These are phyloP conservation scores for Mirza zaza DNA, from an alignment of 2,113 vertebrate species.

Conservation along the genomic window DNA sequence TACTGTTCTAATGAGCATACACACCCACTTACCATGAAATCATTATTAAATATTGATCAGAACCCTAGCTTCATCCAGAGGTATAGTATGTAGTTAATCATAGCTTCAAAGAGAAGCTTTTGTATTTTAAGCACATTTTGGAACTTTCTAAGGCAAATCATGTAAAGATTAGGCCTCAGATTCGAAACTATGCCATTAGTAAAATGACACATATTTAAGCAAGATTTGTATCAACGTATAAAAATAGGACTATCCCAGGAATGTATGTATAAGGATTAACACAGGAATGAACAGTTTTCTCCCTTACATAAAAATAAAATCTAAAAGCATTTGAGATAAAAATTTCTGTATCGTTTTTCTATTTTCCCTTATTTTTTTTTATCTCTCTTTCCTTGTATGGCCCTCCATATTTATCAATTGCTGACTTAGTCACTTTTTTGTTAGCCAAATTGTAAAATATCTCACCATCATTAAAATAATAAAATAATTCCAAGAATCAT, in stretches of 20 bases:
- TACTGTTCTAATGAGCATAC: conserved; percentile 68
- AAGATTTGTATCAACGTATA: background rate
- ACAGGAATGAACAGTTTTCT: background rate
- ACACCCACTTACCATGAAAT: conserved; percentile 74
- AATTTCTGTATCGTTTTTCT: background rate
- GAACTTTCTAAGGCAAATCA: conserved; percentile 54
- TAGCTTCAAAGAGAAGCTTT: conserved; percentile 64
- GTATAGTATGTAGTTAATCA: conserved; percentile 66
- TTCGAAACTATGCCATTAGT: conserved; percentile 26
- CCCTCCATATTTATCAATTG: background rate
- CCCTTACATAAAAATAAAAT: background rate
- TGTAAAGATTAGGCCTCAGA: conserved; percentile 22
- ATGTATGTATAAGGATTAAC: background rate
- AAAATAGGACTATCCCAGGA: background rate
- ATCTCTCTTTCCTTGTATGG: background rate
- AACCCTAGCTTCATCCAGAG: conserved; percentile 53
- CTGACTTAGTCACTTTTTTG: background rate
- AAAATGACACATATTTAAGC: conserved; percentile 32
- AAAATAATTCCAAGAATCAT: background rate
- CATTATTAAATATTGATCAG: conserved; percentile 76
- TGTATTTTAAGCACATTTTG: conserved; percentile 53
- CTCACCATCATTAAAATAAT: background rate
- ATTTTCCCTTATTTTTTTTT: background rate
- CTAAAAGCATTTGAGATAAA: background rate
- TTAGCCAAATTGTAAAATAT: background rate